A percentile compares a stretch with the other conserved stretches of the same genome.
Conservation (phyloP, 2,797 vertebrate species). For the Peromyscus nudipes region DNA sequence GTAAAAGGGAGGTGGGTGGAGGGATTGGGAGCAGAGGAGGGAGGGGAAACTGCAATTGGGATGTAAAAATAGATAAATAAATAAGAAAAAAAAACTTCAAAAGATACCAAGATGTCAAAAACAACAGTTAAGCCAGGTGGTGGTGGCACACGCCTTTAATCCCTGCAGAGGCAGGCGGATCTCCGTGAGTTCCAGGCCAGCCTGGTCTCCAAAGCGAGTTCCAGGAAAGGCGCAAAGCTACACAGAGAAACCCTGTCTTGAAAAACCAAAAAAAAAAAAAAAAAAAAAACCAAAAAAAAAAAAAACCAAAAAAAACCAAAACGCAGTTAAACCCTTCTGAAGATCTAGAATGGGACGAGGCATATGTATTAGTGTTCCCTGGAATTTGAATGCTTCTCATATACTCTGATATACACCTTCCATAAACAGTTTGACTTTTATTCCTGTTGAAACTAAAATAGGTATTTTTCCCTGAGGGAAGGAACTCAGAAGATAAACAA, state of each 20-base stretch:
- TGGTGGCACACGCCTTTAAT: no score
- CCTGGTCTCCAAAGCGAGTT: no score
- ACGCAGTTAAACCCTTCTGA: background rate
- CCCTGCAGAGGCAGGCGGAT: no score
- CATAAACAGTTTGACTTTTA: background rate
- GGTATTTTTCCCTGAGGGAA: background rate
- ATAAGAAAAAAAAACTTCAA: background rate
- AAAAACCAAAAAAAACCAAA: no score
- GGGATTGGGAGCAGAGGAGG: background rate
- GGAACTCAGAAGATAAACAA: background rate
- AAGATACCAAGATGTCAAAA: constrained; percentile 26
- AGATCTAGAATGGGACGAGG: background rate
- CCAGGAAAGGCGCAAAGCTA: no score
- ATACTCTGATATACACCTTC: background rate
- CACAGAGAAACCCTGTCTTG: no score
- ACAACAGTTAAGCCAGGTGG: no score
- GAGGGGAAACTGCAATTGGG: background rate
- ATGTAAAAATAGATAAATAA: background rate
- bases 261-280: no score
- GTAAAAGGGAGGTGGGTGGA: background rate
- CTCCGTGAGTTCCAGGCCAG: no score
- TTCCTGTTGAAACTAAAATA: constrained; percentile 10
- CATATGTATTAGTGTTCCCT: background rate
- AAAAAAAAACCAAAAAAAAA: no score
- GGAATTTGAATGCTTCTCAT: background rate